Evolutionary conservation across 2,113 vertebrate species (phyloP).

Genomic region (Tiliqua scincoides): DNA sequence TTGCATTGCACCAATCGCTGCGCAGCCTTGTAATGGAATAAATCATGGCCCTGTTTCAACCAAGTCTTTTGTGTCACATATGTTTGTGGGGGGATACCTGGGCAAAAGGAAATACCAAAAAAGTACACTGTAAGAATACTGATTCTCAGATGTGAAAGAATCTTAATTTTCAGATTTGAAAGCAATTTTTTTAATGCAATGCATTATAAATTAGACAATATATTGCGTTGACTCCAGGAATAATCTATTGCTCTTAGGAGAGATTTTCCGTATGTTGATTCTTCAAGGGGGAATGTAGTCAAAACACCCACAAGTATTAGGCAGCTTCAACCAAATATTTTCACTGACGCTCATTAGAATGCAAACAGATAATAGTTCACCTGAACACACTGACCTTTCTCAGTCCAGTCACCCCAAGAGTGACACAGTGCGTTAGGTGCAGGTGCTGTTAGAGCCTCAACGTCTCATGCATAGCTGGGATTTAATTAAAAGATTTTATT

Average conservation of each 20-base stretch:
- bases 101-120: no score
- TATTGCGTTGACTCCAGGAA: background rate
- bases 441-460: constrained; percentile 54
- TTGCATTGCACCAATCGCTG: no score
- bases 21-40: no score
- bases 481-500: constrained; percentile 46
- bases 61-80: no score
- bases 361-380: background rate
- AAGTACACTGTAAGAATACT: no score
- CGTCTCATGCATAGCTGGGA: constrained; percentile 45
- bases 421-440: constrained; percentile 39
- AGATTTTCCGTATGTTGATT: background rate
- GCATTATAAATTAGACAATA: constrained; percentile 1
- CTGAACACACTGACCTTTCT: background rate
- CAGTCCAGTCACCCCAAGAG: background rate
- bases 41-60: no score
- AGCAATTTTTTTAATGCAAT: background rate
- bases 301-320: background rate
- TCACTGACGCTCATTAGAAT: no score
- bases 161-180: constrained; percentile 11
- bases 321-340: background rate
- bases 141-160: background rate
- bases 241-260: background rate
- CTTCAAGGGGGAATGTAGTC: background rate
- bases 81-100: no score